Evolutionary conservation across 2,888 invertebrate species (phyloP), one percentile per base, ranked within the genome.

Genomic region (Pasiphila rectangulata): DNA sequence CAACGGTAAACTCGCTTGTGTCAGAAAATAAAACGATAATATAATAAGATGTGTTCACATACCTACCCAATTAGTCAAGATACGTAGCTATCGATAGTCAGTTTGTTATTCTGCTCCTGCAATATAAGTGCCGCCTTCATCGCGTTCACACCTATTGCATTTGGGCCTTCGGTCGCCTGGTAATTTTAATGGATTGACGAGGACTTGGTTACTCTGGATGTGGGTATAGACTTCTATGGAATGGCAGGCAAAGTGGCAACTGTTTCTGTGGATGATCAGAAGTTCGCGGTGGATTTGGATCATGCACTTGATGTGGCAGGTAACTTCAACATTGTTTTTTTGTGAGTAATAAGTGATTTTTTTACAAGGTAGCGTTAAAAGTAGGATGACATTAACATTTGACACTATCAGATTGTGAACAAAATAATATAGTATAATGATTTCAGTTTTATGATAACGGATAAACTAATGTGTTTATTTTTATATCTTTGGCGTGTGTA

Each of bases 221-320:
- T 29, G 29, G 13, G 3, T 13, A 21, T 3, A 20, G 44, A 43
- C 12, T 19, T 48, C 32, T 47, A 25, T 1, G n/a, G n/a, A n/a
- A 78, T 71, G 69, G 64, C 60, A 46, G 52, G 53, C 21, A 69
- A 63, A 59, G 59, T 76, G 32, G 57, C 56, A 10, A 80, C 75
- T 1, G 52, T 83, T 16, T 51, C 79, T 54, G 61, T 79, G 24
- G 55, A 66, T 10, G 47, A 54, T 50, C 67, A 68, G 3, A 65
- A 70, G 41, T 54, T 64, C 53, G 63, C 67, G 1, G 71, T 72
- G 2, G 78, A 82, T 63, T 67, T 83, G 67, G 83, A 83, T 15
- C 75, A 82, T 24, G 83, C 83, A 2, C 63, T 85, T 13, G 55
- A 69, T 12, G 71, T 73, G 1, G 66, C 67, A 55, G 74, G 74